A percentile compares a stretch with the other conserved stretches of the same genome.
Evolutionary conservation across 1,140 invertebrate genomes (phyloP).

Genomic region (Diabrotica undecimpunctata): DNA sequence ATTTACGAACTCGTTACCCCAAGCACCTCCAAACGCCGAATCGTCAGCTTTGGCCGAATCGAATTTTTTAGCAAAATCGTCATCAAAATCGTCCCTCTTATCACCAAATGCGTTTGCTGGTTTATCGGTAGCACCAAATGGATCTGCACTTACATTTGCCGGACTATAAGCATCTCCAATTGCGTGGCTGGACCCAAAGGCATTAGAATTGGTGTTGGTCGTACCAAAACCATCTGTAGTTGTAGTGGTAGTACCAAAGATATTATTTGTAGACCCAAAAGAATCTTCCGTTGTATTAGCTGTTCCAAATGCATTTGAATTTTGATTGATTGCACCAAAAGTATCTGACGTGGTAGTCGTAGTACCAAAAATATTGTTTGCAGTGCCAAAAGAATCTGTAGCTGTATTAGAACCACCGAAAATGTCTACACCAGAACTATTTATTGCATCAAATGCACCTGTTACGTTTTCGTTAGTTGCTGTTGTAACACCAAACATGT

Average conservation of each 20-base stretch:
- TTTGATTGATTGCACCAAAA: neutral
- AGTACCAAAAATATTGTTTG: no score
- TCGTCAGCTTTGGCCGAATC: conserved; percentile 63
- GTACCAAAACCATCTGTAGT: conserved; percentile 1
- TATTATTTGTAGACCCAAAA: conserved; percentile 5
- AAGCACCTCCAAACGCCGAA: conserved; percentile 41
- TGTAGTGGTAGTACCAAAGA: conserved; percentile 7
- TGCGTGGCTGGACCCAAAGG: no score
- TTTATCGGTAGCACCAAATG: no score
- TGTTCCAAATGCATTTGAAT: conserved; percentile 8
- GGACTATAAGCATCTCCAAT: no score
- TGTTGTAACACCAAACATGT: no score
- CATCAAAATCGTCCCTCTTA: conserved; percentile 66
- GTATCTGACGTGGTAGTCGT: no score
- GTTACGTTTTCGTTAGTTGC: no score
- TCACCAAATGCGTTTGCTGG: conserved; percentile 4
- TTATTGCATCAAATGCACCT: no score
- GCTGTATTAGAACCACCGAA: neutral
- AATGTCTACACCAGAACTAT: no score
- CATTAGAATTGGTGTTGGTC: neutral
- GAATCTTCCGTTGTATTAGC: neutral
- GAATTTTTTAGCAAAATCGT: conserved; percentile 83
- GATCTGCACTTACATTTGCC: no score
- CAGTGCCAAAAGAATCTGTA: conserved; percentile 11
- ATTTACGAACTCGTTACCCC: conserved; percentile 48